phyloP scores from a whole-genome alignment of 2,888 invertebrate species.

The Phyllotreta striolata region DNA sequence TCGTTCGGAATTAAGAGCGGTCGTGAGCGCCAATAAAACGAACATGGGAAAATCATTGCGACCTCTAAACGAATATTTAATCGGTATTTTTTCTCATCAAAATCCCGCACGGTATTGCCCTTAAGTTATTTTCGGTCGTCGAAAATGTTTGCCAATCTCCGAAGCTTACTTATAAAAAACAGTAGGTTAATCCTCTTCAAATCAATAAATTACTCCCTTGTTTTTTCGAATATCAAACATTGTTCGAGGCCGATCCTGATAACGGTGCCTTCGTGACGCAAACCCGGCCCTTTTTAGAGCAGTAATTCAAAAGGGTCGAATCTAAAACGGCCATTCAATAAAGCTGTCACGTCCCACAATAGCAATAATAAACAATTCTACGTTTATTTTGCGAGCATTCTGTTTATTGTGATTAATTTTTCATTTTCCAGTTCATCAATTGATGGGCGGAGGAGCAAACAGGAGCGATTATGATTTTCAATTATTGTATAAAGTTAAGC shows the following conservation, averaged over 20 bases:
- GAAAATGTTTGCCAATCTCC: no score
- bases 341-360: slow-evolving; percentile 46
- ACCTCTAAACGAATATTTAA: background rate
- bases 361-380: slow-evolving; percentile 48
- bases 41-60: background rate
- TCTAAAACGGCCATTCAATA: slow-evolving; percentile 42
- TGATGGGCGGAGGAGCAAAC: background rate
- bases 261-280: background rate
- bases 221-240: background rate
- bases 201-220: background rate
- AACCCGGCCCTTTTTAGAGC: slow-evolving; percentile 12
- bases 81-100: no score
- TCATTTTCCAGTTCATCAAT: slow-evolving; percentile 22
- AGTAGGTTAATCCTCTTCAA: background rate
- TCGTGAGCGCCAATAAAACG: background rate
- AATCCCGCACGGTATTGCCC: no score
- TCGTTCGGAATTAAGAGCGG: background rate
- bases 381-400: slow-evolving; percentile 47
- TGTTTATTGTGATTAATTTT: slow-evolving; percentile 52
- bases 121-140: no score
- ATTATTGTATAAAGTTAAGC: no score
- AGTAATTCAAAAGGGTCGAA: slow-evolving; percentile 46
- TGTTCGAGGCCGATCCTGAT: background rate
- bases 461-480: background rate
- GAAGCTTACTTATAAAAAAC: no score